phyloP scores from a whole-genome alignment of 1,140 invertebrate species.

The Sycobia sp. region DNA sequence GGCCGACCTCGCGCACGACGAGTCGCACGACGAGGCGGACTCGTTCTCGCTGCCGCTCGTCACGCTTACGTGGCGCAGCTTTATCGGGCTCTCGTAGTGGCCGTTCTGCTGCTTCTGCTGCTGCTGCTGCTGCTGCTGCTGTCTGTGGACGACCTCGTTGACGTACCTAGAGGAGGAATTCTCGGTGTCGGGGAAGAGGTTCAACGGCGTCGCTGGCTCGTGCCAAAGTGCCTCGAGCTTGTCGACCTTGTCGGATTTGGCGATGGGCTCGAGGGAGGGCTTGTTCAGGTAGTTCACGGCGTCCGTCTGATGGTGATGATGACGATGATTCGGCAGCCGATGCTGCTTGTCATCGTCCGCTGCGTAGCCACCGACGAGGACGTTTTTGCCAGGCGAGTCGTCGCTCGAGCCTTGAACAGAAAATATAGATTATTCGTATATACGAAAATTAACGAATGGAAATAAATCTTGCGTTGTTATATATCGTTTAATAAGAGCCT shows the following conservation, averaged over 20 bases:
- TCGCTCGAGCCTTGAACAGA: constrained; percentile 13
- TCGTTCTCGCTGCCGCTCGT: constrained; percentile 55
- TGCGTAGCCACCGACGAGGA: neutral
- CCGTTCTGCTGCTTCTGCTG: neutral
- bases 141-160: constrained; percentile 49
- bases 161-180: constrained; percentile 47
- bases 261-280: constrained; percentile 48
- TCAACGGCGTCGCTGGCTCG: too few species aligned
- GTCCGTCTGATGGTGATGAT: too few species aligned
- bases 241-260: constrained; percentile 58
- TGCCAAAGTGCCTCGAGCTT: constrained; percentile 57
- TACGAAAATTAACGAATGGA: too few species aligned
- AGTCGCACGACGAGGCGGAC: constrained; percentile 48
- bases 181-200: neutral
- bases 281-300: constrained; percentile 55
- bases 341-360: neutral
- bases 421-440: neutral
- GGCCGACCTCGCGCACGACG: constrained; percentile 36
- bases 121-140: constrained; percentile 32
- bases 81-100: constrained; percentile 63
- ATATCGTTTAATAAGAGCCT: too few species aligned
- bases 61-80: constrained; percentile 50
- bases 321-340: too few species aligned
- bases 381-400: constrained; percentile 8
- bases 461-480: too few species aligned